phyloP scores from a whole-genome alignment of 1,140 invertebrate species.

The Heliconius melpomene region DNA sequence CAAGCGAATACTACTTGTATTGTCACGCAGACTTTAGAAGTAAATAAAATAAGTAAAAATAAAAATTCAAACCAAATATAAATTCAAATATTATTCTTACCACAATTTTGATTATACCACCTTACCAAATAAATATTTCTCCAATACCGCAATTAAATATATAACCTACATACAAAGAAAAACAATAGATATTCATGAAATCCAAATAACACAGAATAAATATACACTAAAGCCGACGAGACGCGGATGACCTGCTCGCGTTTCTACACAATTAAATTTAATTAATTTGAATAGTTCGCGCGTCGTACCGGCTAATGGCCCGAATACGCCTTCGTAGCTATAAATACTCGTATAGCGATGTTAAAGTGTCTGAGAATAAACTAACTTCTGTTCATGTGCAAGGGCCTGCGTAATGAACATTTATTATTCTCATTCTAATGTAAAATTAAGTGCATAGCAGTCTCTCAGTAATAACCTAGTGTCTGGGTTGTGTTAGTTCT shows the following conservation, averaged over 20 bases:
- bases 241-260: constrained; percentile 52
- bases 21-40: too few species aligned
- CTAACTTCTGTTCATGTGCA: constrained; percentile 27
- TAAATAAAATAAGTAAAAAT: too few species aligned
- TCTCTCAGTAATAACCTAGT: not conserved
- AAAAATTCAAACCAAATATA: too few species aligned
- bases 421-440: constrained; percentile 12
- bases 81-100: too few species aligned
- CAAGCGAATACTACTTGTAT: too few species aligned
- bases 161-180: not conserved
- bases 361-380: constrained; percentile 33
- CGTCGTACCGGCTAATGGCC: constrained; percentile 65
- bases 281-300: constrained; percentile 76
- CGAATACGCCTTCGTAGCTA: constrained; percentile 62
- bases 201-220: constrained; percentile 54
- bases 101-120: too few species aligned
- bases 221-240: constrained; percentile 66
- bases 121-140: too few species aligned
- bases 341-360: constrained; percentile 52
- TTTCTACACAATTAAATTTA: constrained; percentile 77
- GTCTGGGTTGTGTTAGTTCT: not conserved
- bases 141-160: too few species aligned
- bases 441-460: not conserved
- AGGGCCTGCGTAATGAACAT: constrained; percentile 8
- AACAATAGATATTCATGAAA: constrained; percentile 41